Conservation (phyloP, 2,113 vertebrate genomes). For the Otocyon megalotis region DNA sequence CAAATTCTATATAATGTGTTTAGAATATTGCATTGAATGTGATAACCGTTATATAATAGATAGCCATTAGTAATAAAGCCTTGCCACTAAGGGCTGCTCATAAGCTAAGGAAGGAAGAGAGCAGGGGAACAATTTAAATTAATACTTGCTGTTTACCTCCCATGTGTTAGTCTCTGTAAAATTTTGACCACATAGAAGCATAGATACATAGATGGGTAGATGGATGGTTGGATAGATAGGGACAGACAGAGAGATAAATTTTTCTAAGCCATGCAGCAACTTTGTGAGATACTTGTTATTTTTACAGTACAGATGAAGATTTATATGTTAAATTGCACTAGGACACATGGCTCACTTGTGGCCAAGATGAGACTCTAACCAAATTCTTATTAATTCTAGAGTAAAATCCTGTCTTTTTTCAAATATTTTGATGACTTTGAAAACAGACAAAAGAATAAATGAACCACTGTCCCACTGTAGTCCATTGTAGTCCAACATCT, state of each 20-base stretch:
- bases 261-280: neutral
- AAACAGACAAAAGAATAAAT: neutral
- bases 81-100: accelerated
- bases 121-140: neutral
- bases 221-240: too few relatives aligned
- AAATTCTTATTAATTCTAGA: neutral
- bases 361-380: neutral
- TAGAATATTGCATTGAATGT: neutral
- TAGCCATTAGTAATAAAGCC: neutral
- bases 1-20: neutral
- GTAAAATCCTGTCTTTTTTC: neutral
- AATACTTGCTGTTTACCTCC: accelerated
- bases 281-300: neutral
- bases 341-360: neutral
- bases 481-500: neutral
- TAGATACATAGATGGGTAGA: too few relatives aligned
- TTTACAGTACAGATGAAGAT: neutral
- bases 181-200: neutral
- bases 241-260: neutral
- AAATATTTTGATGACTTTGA: neutral
- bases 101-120: neutral
- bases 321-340: neutral
- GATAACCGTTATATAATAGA: neutral
- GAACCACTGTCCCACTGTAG: neutral
- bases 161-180: neutral